A percentile compares a stretch with the other conserved stretches of the same genome.
Conservation (phyloP, 2,888 invertebrate species). For the Pyrochroa serraticornis region DNA sequence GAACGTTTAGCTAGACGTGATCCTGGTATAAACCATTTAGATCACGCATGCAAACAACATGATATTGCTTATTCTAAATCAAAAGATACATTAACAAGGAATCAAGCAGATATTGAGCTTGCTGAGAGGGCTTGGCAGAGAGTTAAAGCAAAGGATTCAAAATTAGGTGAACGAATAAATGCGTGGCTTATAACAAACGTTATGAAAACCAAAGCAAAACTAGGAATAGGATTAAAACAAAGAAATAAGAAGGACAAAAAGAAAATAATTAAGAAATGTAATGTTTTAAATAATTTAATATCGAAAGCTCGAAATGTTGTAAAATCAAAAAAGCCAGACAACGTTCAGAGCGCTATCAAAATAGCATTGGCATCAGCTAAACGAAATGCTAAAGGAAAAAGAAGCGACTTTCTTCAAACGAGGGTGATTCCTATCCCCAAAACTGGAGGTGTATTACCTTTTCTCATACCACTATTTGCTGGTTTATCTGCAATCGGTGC, state of each 20-base stretch:
- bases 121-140: too few relatives aligned
- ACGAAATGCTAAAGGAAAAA: too few relatives aligned
- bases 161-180: constrained; percentile 38
- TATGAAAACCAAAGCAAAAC: constrained; percentile 44
- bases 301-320: too few relatives aligned
- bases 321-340: too few relatives aligned
- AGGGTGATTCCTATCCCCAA: constrained; percentile 45
- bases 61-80: constrained; percentile 42
- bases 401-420: too few relatives aligned
- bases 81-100: too few relatives aligned
- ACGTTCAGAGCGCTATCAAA: too few relatives aligned
- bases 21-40: constrained; percentile 39
- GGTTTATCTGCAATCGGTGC: constrained; percentile 49
- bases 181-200: constrained; percentile 34
- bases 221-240: constrained; percentile 35
- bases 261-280: constrained; percentile 15
- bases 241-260: constrained; percentile 6
- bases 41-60: constrained; percentile 41
- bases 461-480: constrained; percentile 47
- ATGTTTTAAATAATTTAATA: too few relatives aligned
- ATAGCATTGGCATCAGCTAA: too few relatives aligned
- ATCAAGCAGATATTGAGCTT: too few relatives aligned
- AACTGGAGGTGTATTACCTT: constrained; percentile 43
- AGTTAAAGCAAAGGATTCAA: constrained; percentile 36
- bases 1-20: constrained; percentile 43